phyloP scores from a whole-genome alignment of 2,113 vertebrate genomes.

The Daboia siamensis region DNA sequence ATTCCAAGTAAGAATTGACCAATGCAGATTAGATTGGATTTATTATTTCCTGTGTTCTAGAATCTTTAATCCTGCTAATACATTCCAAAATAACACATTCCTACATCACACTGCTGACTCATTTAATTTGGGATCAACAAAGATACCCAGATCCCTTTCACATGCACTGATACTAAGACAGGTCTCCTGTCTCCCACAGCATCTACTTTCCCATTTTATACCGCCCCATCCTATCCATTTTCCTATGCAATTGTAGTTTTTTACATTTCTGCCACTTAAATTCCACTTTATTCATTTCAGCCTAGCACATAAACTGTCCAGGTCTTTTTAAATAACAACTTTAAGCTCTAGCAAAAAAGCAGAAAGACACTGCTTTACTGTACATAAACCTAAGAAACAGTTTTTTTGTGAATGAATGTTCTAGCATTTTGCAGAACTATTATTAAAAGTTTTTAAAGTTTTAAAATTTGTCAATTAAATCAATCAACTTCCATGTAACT shows the following conservation, averaged over 20 bases:
- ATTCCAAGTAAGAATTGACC: background rate
- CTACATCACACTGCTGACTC: background rate
- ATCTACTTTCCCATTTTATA: background rate
- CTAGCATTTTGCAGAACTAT: background rate
- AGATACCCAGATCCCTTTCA: background rate
- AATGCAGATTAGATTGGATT: background rate
- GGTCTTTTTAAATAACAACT: background rate
- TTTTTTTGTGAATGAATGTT: background rate
- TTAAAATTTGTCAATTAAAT: background rate
- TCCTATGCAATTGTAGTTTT: background rate
- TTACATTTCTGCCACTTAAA: background rate
- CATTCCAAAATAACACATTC: background rate
- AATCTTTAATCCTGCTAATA: background rate
- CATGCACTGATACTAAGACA: background rate
- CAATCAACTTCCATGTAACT: background rate
- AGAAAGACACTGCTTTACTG: background rate
- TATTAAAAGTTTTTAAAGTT: background rate
- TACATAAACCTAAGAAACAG: background rate
- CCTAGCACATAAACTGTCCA: background rate
- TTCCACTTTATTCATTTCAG: background rate
- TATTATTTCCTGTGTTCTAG: background rate
- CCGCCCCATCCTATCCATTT: background rate
- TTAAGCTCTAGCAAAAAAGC: background rate
- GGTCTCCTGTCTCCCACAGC: background rate
- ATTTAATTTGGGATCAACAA: background rate